Evolutionary conservation across 2,797 vertebrate genomes (phyloP), one percentile per base, ranked within the genome.

Genomic region (Amniataba percoides): DNA sequence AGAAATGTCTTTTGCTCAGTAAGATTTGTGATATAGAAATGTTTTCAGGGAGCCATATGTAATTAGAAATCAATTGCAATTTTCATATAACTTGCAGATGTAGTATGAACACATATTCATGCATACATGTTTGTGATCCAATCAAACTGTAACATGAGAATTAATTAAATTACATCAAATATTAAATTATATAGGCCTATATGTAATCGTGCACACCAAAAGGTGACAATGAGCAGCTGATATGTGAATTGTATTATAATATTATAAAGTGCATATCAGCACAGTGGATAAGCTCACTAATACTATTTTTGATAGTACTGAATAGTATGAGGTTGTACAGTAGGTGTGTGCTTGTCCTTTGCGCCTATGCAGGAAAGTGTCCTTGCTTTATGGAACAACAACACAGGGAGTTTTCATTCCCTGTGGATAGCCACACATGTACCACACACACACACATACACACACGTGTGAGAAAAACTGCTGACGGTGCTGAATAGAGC

Each of bases 301-400:
- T 70, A 39, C 3, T 59, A 27, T 73, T 51, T n/a, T 31, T 3
- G 27, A 36, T 23, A 69, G 71, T 14, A 42, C 19, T 74, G 49
- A 74, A 48, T 34, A 62, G 76, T 52, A 49, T 62, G 43, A 57
- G 65, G 55, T 40, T 59, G 18, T 61, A 58, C 0, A 81, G 65
- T 43, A 79, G 58, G 86, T 81, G 81, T 82, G 86, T 74, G 18
- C 65, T 82, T 91, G 92, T 92, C 90, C 91, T 94, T 83, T 89
- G 69, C 11, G 57, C 77, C 82, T 81, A 61, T 84, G 78, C 72
- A 80, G 63, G 73, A 74, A 81, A 76, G 88, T 91, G 93, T 92
- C 93, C 93, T 94, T 93, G 92, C 87, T 91, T 87, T 85, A 86
- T 83, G 77, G 80, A 84, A 88, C 76, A 91, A 88, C 90, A 89